Conservation (phyloP, 2,797 vertebrate species). For the Myotis planiceps region DNA sequence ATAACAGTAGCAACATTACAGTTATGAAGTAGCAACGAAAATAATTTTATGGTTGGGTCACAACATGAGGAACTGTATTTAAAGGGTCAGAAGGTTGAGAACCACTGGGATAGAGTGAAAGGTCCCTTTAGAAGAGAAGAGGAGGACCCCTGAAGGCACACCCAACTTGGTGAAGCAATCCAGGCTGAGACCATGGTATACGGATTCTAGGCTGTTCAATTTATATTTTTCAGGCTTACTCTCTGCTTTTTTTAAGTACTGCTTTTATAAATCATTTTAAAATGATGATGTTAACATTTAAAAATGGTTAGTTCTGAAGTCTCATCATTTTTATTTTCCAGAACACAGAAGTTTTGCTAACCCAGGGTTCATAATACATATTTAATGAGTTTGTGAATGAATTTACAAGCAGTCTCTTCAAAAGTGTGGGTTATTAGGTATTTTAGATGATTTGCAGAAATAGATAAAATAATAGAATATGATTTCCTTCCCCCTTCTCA, state of each 20-base stretch:
- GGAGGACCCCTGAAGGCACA: neutral
- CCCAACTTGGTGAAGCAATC: neutral
- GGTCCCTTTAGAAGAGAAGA: neutral
- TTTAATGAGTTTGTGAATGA: neutral
- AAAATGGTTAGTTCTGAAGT: neutral
- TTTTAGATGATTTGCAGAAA: conserved; percentile 22
- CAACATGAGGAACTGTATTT: too few relatives aligned
- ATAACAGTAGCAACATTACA: too few relatives aligned
- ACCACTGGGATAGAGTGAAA: neutral
- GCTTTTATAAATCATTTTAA: neutral
- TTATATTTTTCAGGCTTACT: neutral
- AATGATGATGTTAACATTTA: neutral
- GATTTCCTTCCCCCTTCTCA: neutral
- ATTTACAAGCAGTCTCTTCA: conserved; percentile 8
- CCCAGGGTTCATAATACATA: neutral
- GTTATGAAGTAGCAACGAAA: too few relatives aligned
- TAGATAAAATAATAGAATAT: neutral
- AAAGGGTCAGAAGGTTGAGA: too few relatives aligned
- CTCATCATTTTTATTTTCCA: neutral
- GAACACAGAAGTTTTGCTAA: neutral
- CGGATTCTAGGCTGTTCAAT: neutral
- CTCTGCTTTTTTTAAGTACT: neutral
- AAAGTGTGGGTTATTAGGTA: neutral
- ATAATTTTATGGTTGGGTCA: too few relatives aligned
- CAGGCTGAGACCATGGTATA: neutral